phyloP scores from a whole-genome alignment of 2,113 vertebrate species.

The Speoplatyrhinus poulsoni region DNA sequence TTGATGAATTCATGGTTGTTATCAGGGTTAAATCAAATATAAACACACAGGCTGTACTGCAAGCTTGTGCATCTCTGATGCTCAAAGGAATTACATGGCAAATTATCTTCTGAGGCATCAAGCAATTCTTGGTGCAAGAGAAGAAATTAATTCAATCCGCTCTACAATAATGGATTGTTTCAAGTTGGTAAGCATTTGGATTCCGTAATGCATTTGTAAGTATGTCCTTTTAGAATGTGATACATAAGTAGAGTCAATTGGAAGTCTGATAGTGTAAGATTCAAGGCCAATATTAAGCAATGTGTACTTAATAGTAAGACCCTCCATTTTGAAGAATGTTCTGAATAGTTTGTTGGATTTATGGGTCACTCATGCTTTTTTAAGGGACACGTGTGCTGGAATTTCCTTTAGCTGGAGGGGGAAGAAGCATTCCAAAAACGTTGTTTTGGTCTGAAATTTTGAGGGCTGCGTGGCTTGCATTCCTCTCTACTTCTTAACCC shows the following conservation, averaged over 20 bases:
- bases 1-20: conserved; percentile 81
- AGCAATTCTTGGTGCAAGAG: conserved; percentile 74
- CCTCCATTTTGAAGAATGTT: no score
- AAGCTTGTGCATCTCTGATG: conserved; percentile 69
- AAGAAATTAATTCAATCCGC: conserved; percentile 80
- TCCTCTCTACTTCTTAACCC: no score
- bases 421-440: no score
- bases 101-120: conserved; percentile 82
- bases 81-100: conserved; percentile 77
- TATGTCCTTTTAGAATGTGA: conserved; percentile 59
- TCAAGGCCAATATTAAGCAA: neutral
- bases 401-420: no score
- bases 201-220: conserved; percentile 74
- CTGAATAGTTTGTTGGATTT: no score
- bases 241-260: conserved; percentile 49
- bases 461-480: no score
- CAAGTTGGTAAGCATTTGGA: conserved; percentile 70
- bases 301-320: neutral
- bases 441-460: no score
- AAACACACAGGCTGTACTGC: conserved; percentile 24
- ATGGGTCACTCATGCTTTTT: no score
- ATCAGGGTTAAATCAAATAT: conserved; percentile 64
- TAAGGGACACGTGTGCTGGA: no score
- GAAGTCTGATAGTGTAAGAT: neutral
- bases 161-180: conserved; percentile 72